A percentile compares a stretch with the other conserved stretches of the same genome.
Evolutionary conservation across 2,113 vertebrate species (phyloP).

Genomic region (Cyphotilapia sp.): DNA sequence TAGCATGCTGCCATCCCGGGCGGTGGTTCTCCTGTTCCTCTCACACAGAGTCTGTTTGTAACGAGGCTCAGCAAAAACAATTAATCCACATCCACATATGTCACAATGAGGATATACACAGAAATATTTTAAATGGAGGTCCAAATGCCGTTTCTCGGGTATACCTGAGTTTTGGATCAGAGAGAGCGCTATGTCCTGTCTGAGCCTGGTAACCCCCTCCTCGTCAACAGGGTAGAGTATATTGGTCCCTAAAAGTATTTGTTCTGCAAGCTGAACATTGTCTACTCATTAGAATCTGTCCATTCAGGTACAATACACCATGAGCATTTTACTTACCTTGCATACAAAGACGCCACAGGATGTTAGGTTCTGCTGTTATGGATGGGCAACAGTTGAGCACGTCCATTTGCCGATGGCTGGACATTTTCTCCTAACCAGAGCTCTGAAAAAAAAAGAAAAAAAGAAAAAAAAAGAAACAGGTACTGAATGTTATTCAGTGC

Average conservation of each 20-base stretch:
- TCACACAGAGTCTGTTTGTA: too few species aligned
- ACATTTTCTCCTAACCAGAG: fast-evolving
- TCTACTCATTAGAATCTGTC: fast-evolving
- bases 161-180: not conserved
- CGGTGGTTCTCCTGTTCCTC: not conserved
- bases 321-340: not conserved
- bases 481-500: not conserved
- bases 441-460: fast-evolving
- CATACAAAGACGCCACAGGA: not conserved
- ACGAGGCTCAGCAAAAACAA: too few species aligned
- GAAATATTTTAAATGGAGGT: not conserved
- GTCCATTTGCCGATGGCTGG: fast-evolving
- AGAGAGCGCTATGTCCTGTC: fast-evolving
- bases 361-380: fast-evolving
- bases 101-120: too few species aligned
- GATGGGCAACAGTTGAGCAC: not conserved
- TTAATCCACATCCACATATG: too few species aligned
- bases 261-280: not conserved
- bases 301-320: not conserved
- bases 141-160: fast-evolving
- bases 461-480: fast-evolving
- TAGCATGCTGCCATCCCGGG: not conserved
- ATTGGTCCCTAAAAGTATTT: not conserved
- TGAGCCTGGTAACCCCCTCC: fast-evolving
- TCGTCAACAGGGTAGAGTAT: fast-evolving